Base-by-base conservation (phyloP, 2,888 invertebrate genomes). In the Flabesymbios commensalis region DNA sequence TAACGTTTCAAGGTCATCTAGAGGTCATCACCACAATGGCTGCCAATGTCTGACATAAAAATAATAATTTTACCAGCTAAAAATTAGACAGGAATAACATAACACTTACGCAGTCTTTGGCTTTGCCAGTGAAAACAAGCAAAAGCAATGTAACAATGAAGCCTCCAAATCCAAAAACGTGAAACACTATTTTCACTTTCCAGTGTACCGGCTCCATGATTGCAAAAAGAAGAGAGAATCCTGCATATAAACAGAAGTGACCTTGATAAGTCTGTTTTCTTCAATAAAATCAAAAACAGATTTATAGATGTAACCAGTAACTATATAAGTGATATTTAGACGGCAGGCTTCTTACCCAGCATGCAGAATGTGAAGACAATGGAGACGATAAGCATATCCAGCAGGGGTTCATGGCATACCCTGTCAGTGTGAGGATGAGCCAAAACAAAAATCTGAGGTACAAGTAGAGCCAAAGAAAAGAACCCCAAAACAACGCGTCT, bases 171-270 rank as follows among this genome's bases (percentile, higher is more conserved):
- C 79, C 79, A 71, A 74, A 78, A 24, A 78, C 59, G 59, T 79
- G 78, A 62, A 79, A 79, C 5, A 66, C 72, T 10, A 77, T 47
- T 59, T 78, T 79, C 19, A 79, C 70, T 29, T 71, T 69, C 47
- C 74, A 63, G 0, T 78, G 78, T 1, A 78, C 76, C 2, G 78
- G 78, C 3, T 75, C 74, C 76, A 79, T 75, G 5, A 77, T 56
- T 54, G 72, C 67, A 56, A 79, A 79, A 41, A 79, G 67, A 42
- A 78, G 60, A 2, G 74, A 64, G 59, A 78, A 79, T 7, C 76
- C 79, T 79, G 41, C 26, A 49, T 49, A 22, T 41, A 32, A 41
- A 59, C n/a, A n/a, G n/a, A n/a, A n/a, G 32, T n/a, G n/a, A n/a
- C n/a, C n/a, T n/a, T n/a, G n/a, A n/a, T n/a, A n/a, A n/a, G n/a